These are phyloP conservation scores for Digitonthophagus gazella DNA, from an alignment of 2,888 invertebrate species.

Conservation along the genomic window DNA sequence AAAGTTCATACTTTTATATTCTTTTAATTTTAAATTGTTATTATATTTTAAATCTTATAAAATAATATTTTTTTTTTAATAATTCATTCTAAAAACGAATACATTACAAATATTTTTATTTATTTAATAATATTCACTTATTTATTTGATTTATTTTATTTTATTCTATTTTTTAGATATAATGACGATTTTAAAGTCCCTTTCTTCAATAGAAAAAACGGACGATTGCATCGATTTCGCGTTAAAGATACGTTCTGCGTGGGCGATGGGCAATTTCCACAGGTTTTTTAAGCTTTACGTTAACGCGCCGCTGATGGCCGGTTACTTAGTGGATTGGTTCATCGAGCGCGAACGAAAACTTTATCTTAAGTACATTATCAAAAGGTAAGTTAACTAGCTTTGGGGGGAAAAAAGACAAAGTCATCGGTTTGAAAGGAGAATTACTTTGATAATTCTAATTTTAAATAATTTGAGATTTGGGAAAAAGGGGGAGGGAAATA, in stretches of 20 bases:
- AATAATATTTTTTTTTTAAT: no score
- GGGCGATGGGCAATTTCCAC: constrained; percentile 90
- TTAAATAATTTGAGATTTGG: background rate
- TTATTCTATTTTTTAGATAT: constrained; percentile 88
- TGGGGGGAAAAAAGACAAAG: no score
- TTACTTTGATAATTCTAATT: no score
- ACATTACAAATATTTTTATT: no score
- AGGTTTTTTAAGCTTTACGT: constrained; percentile 90
- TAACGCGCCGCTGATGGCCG: constrained; percentile 90
- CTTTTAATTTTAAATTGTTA: constrained; percentile 13
- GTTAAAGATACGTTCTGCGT: constrained; percentile 85
- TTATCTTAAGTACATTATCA: constrained; percentile 89
- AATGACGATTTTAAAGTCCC: constrained; percentile 82
- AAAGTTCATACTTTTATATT: no score
- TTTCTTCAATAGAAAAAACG: constrained; percentile 73
- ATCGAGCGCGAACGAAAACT: constrained; percentile 89
- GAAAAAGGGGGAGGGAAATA: background rate
- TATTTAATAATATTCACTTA: no score
- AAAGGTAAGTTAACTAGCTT: constrained; percentile 99
- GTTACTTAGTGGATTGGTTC: constrained; percentile 98
- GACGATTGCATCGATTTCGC: constrained; percentile 85
- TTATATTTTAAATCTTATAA: no score
- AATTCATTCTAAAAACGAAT: no score
- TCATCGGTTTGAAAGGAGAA: no score
- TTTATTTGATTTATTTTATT: no score